These are phyloP conservation scores for Helicolenus hilgendorfi DNA, from an alignment of 2,797 vertebrate genomes.

Conservation along the genomic window DNA sequence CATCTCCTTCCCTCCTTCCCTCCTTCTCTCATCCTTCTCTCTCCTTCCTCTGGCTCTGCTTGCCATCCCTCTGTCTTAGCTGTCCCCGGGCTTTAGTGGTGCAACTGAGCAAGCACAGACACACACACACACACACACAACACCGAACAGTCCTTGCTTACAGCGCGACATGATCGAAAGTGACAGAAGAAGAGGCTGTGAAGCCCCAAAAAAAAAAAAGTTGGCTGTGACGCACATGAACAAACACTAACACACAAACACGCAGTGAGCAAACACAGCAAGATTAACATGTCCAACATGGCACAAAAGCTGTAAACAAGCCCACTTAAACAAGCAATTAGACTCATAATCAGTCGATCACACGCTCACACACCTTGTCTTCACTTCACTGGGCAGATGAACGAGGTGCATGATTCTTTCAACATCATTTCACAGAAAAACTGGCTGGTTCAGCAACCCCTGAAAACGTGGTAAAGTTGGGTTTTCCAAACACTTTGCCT, in stretches of 20 bases:
- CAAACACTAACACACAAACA: conserved; percentile 47
- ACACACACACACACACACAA: conserved; percentile 6
- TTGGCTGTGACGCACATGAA: conserved; percentile 60
- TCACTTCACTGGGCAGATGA: conserved; percentile 9
- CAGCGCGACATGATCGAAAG: conserved; percentile 66
- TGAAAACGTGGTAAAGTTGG: not conserved
- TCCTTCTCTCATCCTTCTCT: conserved; percentile 42
- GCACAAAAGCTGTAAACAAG: conserved; percentile 65
- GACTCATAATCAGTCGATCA: conserved; percentile 62
- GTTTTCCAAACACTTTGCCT: not conserved
- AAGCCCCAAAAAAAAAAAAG: conserved; percentile 30
- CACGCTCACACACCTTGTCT: conserved; percentile 10
- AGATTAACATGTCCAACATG: conserved; percentile 69
- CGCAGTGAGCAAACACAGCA: conserved; percentile 13
- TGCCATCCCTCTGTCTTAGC: conserved; percentile 59
- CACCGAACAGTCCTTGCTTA: conserved; percentile 58
- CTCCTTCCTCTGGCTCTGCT: conserved; percentile 47
- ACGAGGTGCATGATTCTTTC: conserved; percentile 3
- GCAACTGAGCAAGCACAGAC: not conserved
- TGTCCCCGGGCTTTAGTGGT: conserved; percentile 58
- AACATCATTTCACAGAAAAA: not conserved
- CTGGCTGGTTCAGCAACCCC: not conserved
- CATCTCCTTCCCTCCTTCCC: conserved; percentile 37
- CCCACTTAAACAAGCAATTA: conserved; percentile 71
- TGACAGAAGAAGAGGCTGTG: conserved; percentile 70